A percentile compares a stretch with the other conserved stretches of the same genome.
Conservation (phyloP, 2,113 vertebrate genomes). For the Cranoglanis bouderius region DNA sequence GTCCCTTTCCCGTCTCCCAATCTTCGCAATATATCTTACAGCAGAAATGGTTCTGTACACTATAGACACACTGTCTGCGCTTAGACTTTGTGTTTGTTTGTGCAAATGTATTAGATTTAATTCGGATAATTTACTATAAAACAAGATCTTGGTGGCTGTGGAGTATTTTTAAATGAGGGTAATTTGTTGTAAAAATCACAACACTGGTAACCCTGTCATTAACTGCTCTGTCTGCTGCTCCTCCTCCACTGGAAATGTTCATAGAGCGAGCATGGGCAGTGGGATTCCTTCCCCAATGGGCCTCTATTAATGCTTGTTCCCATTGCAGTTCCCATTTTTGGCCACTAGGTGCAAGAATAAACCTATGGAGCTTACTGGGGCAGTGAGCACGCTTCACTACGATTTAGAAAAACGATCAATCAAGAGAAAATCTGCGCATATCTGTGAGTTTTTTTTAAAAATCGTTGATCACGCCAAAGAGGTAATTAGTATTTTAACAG, state of each 20-base stretch:
- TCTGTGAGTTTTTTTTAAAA: no score
- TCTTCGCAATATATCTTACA: background rate
- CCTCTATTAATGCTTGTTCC: no score
- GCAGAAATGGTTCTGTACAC: background rate
- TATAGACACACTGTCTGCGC: background rate
- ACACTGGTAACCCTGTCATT: background rate
- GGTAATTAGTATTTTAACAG: background rate
- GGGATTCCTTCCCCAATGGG: background rate
- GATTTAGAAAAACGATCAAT: no score
- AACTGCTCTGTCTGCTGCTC: background rate
- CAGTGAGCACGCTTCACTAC: background rate
- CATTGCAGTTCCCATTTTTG: background rate
- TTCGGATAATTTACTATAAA: background rate
- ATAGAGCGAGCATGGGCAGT: background rate
- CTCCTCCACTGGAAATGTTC: background rate
- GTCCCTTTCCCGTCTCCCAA: background rate
- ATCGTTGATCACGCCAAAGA: no score
- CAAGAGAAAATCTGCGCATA: no score
- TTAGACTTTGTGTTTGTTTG: background rate
- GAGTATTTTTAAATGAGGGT: background rate
- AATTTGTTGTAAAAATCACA: background rate
- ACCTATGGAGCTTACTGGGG: background rate
- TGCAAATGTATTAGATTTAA: background rate
- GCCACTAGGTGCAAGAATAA: background rate
- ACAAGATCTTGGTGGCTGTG: background rate